A percentile compares a stretch with the other conserved stretches of the same genome.
These are phyloP conservation scores for Agrilus cyanescens DNA, from an alignment of 2,888 invertebrate genomes.

Conservation along the genomic window DNA sequence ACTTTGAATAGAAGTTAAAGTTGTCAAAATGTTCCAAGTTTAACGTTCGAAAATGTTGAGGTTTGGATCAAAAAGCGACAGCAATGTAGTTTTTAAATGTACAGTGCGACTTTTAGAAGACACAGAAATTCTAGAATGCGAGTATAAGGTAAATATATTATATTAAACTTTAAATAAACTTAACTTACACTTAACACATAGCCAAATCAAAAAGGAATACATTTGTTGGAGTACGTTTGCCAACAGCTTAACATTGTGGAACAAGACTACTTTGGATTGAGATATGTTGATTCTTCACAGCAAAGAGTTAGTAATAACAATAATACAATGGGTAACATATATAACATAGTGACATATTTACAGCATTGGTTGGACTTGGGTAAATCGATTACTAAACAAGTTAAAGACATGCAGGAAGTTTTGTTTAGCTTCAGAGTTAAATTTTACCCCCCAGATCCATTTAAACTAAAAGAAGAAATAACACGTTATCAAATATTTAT, in stretches of 20 bases:
- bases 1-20: too few species aligned
- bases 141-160: constrained; percentile 61
- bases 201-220: constrained; percentile 83
- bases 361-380: constrained; percentile 92
- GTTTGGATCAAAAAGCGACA: constrained; percentile 53
- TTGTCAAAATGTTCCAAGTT: too few species aligned
- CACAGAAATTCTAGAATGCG: constrained; percentile 83
- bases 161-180: constrained; percentile 8
- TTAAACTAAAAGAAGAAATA: constrained; percentile 84
- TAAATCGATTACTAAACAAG: constrained; percentile 82
- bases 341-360: constrained; percentile 29
- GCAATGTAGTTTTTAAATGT: constrained; percentile 69
- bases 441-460: constrained; percentile 93
- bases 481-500: constrained; percentile 90
- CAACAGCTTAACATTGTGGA: constrained; percentile 82
- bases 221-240: constrained; percentile 81
- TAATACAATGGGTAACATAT: constrained; percentile 9
- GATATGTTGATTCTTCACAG: constrained; percentile 79
- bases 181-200: constrained; percentile 36
- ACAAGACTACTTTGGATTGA: constrained; percentile 88
- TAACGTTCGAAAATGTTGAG: constrained; percentile 31
- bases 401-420: constrained; percentile 86
- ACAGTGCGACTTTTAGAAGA: constrained; percentile 83
- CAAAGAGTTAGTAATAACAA: constrained; percentile 55
- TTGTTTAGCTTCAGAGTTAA: constrained; percentile 94